Conservation (phyloP, 2,888 invertebrate genomes). For the Hydriomena furcata region DNA sequence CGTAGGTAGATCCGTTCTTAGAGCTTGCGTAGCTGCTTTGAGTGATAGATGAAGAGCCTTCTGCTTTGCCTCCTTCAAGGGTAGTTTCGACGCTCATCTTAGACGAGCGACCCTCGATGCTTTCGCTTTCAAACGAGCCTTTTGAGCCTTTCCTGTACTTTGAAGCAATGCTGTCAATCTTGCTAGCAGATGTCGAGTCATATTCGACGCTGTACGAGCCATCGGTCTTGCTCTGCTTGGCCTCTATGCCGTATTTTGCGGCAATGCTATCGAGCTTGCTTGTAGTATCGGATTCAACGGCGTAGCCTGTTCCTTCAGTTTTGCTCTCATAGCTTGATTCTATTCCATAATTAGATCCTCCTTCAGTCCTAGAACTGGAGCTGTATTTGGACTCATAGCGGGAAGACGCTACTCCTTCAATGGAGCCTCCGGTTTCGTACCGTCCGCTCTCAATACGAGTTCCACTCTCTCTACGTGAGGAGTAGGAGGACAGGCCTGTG, state of each 20-base stretch:
- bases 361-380: conserved; percentile 51
- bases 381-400: conserved; percentile 69
- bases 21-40: conserved; percentile 59
- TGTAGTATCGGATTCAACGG: conserved; percentile 45
- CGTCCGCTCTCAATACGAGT: conserved; percentile 60
- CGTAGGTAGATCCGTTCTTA: conserved; percentile 57
- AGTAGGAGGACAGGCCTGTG: conserved; percentile 56
- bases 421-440: conserved; percentile 56
- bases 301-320: conserved; percentile 44
- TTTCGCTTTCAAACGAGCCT: conserved; percentile 39
- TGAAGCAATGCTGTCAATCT: conserved; percentile 51
- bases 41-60: conserved; percentile 54
- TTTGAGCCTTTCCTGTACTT: conserved; percentile 41
- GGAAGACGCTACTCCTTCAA: conserved; percentile 62
- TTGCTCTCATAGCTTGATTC: conserved; percentile 50
- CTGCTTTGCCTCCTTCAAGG: conserved; percentile 54
- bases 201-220: conserved; percentile 39
- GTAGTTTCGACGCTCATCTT: conserved; percentile 52
- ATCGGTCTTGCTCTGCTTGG: conserved; percentile 59
- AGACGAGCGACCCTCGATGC: conserved; percentile 44
- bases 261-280: conserved; percentile 63
- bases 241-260: conserved; percentile 65
- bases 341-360: conserved; percentile 52
- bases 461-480: conserved; percentile 71
- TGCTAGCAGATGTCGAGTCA: conserved; percentile 39